Evolutionary conservation across 2,888 invertebrate genomes (phyloP).

Genomic region (Sinotaia quadrata): DNA sequence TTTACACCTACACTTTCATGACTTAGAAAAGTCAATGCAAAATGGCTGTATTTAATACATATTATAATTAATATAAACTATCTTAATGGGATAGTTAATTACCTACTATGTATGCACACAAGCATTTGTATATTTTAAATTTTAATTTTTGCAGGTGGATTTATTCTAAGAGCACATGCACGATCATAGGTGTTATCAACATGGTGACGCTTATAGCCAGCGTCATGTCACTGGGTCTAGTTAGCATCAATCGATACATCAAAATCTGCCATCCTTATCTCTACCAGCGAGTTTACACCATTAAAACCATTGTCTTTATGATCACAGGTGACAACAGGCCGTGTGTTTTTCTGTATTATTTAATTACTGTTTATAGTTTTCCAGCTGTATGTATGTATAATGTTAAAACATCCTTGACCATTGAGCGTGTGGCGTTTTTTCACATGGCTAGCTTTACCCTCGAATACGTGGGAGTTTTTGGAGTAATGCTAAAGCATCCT

Average conservation of each 20-base stretch:
- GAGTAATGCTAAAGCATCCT: no score
- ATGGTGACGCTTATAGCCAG: constrained; percentile 65
- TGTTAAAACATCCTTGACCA: neutral
- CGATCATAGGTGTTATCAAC: constrained; percentile 55
- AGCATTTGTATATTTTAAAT: no score
- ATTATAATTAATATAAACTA: no score
- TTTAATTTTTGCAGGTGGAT: neutral
- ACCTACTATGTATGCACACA: no score
- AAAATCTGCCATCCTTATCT: constrained; percentile 57
- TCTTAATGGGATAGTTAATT: no score
- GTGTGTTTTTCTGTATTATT: no score
- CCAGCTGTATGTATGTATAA: no score
- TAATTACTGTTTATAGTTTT: no score
- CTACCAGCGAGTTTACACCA: constrained; percentile 56
- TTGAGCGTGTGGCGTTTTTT: neutral
- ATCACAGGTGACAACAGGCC: constrained; percentile 42
- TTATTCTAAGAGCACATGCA: neutral
- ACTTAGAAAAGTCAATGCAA: no score
- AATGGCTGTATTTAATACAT: no score
- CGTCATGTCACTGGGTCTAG: constrained; percentile 66
- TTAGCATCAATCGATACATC: constrained; percentile 66
- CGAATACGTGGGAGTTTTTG: no score
- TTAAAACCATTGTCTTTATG: constrained; percentile 44
- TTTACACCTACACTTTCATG: no score
- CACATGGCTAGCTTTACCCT: neutral